Percentiles rank a stretch among this genome's conserved stretches.
These are phyloP conservation scores for Macrotus californicus DNA, from an alignment of 2,113 vertebrate genomes.

Conservation along the genomic window DNA sequence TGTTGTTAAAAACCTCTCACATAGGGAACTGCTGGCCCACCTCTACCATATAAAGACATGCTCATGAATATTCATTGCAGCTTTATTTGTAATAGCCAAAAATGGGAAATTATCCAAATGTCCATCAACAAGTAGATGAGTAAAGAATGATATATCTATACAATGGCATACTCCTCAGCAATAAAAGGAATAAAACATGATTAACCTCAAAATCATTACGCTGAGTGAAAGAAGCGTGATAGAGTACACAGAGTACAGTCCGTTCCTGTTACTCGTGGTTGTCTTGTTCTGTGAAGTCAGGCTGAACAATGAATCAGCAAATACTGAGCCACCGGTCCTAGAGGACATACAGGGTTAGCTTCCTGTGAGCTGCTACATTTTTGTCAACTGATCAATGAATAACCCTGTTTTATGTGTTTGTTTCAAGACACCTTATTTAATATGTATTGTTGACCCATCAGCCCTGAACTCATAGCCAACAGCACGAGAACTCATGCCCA, in stretches of 20 bases:
- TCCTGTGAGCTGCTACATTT: neutral
- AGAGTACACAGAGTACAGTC: neutral
- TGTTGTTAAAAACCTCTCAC: neutral
- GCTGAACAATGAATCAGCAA: neutral
- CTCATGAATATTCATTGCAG: neutral
- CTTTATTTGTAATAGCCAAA: neutral
- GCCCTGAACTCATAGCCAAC: neutral
- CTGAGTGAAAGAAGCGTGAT: neutral
- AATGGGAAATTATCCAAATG: neutral
- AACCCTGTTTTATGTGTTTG: neutral
- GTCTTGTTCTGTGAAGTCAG: neutral
- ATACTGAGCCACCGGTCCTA: neutral
- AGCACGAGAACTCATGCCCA: neutral
- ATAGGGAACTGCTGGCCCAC: neutral
- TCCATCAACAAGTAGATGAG: neutral
- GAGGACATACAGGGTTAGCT: neutral
- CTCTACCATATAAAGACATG: neutral
- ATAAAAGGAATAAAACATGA: neutral
- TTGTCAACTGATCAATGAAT: neutral
- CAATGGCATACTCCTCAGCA: neutral
- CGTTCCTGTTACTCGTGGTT: neutral
- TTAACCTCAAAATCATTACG: neutral
- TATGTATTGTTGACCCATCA: neutral
- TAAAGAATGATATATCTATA: neutral
- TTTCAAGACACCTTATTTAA: neutral